phyloP scores from a whole-genome alignment of 2,888 invertebrate species.

The Hoplodrina blanda region DNA sequence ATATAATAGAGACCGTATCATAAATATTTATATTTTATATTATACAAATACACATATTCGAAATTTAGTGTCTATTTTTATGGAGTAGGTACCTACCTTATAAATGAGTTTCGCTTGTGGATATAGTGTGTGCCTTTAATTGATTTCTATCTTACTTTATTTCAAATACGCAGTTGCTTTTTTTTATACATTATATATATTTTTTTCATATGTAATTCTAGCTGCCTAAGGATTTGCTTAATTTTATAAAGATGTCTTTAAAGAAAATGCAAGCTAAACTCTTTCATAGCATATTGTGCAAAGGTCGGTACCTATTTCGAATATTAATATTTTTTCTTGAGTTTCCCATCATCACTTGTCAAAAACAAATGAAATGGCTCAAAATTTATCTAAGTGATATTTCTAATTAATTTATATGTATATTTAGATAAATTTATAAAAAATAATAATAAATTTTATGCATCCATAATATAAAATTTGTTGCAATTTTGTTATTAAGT shows the following conservation, averaged over 20 bases:
- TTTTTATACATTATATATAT: too few relatives aligned
- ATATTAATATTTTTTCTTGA: constrained; percentile 22
- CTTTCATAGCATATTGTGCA: constrained; percentile 36
- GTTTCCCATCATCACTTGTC: constrained; percentile 40
- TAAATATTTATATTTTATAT: constrained; percentile 8
- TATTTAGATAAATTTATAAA: constrained; percentile 17
- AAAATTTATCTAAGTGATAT: constrained; percentile 48
- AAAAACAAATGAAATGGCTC: constrained; percentile 58
- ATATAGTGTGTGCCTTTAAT: not conserved
- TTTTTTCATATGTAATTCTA: too few relatives aligned
- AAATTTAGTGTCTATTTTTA: constrained; percentile 18
- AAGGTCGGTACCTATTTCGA: constrained; percentile 40
- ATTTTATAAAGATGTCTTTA: not conserved
- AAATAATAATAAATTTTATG: constrained; percentile 27
- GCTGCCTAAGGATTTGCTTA: too few relatives aligned
- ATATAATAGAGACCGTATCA: not conserved
- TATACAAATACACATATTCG: constrained; percentile 26
- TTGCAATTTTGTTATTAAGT: constrained; percentile 49
- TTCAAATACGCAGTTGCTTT: too few relatives aligned
- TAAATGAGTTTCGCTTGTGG: constrained; percentile 34
- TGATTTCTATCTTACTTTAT: not conserved
- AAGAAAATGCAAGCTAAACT: constrained; percentile 23
- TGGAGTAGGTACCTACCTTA: not conserved
- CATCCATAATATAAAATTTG: constrained; percentile 29
- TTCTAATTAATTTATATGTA: constrained; percentile 16